phyloP scores from a whole-genome alignment of 2,888 invertebrate species.

The Hartigia nigra region DNA sequence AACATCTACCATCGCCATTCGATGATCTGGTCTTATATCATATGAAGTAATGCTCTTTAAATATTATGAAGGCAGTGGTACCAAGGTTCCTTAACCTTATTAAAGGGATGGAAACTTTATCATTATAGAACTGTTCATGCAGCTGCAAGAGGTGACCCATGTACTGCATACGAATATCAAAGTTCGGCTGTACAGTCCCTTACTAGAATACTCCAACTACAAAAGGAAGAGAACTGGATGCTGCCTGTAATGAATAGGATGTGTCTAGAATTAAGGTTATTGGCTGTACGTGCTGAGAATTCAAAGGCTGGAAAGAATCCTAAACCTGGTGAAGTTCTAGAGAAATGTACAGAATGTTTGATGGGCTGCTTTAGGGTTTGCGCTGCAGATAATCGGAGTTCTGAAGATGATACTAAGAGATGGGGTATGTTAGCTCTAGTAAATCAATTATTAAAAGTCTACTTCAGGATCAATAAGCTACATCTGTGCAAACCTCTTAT shows the following conservation, averaged over 20 bases:
- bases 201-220: constrained; percentile 83
- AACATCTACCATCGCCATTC: constrained; percentile 52
- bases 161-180: constrained; percentile 81
- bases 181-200: constrained; percentile 81
- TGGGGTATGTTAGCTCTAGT: constrained; percentile 96
- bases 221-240: constrained; percentile 97
- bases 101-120: constrained; percentile 7
- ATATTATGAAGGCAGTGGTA: neutral
- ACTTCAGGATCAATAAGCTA: constrained; percentile 91
- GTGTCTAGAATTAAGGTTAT: constrained; percentile 88
- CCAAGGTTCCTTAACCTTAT: neutral
- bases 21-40: constrained; percentile 58
- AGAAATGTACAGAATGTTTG: constrained; percentile 93
- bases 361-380: constrained; percentile 95
- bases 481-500: constrained; percentile 94
- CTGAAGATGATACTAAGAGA: constrained; percentile 92
- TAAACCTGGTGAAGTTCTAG: constrained; percentile 79
- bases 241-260: constrained; percentile 92
- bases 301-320: constrained; percentile 64
- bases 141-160: constrained; percentile 66
- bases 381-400: constrained; percentile 92
- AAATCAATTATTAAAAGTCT: constrained; percentile 97
- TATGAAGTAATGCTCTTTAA: constrained; percentile 49
- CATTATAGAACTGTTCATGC: constrained; percentile 68
- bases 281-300: constrained; percentile 83